Evolutionary conservation across 2,113 vertebrate genomes (phyloP), one percentile per base, ranked within the genome.

Genomic region (Baryphthengus martii): DNA sequence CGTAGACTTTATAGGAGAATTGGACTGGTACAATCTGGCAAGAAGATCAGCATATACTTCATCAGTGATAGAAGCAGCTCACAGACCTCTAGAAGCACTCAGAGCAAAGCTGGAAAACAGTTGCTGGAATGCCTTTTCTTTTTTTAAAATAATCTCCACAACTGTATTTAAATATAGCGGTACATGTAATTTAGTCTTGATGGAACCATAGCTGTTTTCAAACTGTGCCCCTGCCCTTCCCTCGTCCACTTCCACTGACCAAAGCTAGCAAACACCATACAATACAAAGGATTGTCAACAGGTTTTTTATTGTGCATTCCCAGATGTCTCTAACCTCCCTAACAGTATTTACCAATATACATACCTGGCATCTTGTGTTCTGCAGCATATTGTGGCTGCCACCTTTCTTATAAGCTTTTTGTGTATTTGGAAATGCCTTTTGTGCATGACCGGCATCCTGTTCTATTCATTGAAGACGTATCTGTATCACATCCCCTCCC

Each of bases 381-480:
- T 67, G 72, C 94, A 87, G 35, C 56, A 76, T 63, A 85, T 28
- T 92, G 56, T 49, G 59, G 33, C 66, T 91, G 75, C n/a, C 71
- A 67, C 67, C 89, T 56, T 56, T 84, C 84, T 73, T 75, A 63
- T 91, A 95, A 89, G 18, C 11, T 89, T 79, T 90, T 29, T 52
- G 33, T 82, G 8, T 49, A 66, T 86, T 84, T 88, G 71, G 62
- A 91, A 93, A 84, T 65, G 65, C 17, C 72, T 93, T 96, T 92
- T 2, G 53, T 93, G 90, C n/a, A 68, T 71, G 75, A 91, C 44
- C 82, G 47, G 47, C 58, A 61, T 92, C 67, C 53, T 40, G 31
- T 71, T 93, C 62, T 80, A 78, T 74, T 96, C 87, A 94, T 96
- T 95, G 94, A 92, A 95, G 67, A 76, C 49, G 37, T 59, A 83